These are phyloP conservation scores for Steromphala cineraria DNA, from an alignment of 2,888 invertebrate genomes.

Conservation along the genomic window DNA sequence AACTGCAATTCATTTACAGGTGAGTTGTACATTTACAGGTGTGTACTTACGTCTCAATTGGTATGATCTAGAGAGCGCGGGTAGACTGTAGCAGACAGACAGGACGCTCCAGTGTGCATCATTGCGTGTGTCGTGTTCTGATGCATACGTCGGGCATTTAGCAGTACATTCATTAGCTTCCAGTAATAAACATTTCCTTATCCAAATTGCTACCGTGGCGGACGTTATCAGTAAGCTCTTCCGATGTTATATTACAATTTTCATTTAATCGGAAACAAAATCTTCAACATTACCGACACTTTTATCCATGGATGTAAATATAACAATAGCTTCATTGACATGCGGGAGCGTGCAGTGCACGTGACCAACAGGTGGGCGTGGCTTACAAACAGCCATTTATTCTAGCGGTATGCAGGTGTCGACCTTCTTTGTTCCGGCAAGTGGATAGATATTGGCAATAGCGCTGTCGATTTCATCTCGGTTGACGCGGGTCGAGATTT, in stretches of 20 bases:
- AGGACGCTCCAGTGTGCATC: too few species aligned
- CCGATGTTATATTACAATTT: not conserved
- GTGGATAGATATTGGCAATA: not conserved
- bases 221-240: not conserved
- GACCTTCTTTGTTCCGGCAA: not conserved
- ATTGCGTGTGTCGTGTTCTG: too few species aligned
- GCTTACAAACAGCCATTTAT: not conserved
- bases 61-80: too few species aligned
- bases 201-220: not conserved
- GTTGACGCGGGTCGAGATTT: not conserved
- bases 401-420: conserved; percentile 1
- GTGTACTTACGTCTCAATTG: too few species aligned
- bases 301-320: not conserved
- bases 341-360: not conserved
- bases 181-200: too few species aligned
- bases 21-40: too few species aligned
- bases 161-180: too few species aligned
- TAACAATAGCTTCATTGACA: not conserved
- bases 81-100: too few species aligned
- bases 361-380: not conserved
- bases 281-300: not conserved
- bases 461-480: not conserved
- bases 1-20: too few species aligned
- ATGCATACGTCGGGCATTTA: too few species aligned
- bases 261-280: not conserved